phyloP scores from a whole-genome alignment of 30 jellyfish, hydroid and myxozoan species.

The Cassiopea andromeda region DNA sequence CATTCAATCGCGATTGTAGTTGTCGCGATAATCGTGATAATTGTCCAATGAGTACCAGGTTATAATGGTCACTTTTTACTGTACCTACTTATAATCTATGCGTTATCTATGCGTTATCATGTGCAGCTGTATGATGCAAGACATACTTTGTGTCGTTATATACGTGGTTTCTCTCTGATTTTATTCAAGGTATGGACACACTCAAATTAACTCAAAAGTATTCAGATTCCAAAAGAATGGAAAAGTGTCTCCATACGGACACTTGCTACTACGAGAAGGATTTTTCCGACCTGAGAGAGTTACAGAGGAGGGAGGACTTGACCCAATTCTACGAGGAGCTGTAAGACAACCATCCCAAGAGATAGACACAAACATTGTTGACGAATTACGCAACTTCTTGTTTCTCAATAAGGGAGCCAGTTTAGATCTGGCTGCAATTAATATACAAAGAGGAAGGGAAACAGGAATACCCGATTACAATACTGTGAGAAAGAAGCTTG shows the following conservation, averaged over 20 bases:
- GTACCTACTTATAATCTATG: no score
- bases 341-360: constrained; percentile 43
- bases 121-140: no score
- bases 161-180: no score
- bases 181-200: constrained; percentile 52
- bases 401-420: constrained; percentile 23
- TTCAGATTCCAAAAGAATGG: constrained; percentile 40
- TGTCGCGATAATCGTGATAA: constrained; percentile 22
- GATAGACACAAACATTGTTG: constrained; percentile 44
- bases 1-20: neutral
- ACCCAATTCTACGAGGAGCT: constrained; percentile 62
- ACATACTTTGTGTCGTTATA: no score
- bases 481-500: constrained; percentile 59
- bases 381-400: constrained; percentile 60
- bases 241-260: constrained; percentile 27
- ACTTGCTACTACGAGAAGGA: constrained; percentile 48
- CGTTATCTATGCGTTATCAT: no score
- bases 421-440: constrained; percentile 60
- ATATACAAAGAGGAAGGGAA: constrained; percentile 71
- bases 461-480: constrained; percentile 58
- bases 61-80: neutral
- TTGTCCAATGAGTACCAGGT: constrained; percentile 21
- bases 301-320: constrained; percentile 61
- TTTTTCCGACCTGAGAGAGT: constrained; percentile 53
- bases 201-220: constrained; percentile 41